phyloP scores from a whole-genome alignment of 2,113 vertebrate species.

The Plecotus auritus region DNA sequence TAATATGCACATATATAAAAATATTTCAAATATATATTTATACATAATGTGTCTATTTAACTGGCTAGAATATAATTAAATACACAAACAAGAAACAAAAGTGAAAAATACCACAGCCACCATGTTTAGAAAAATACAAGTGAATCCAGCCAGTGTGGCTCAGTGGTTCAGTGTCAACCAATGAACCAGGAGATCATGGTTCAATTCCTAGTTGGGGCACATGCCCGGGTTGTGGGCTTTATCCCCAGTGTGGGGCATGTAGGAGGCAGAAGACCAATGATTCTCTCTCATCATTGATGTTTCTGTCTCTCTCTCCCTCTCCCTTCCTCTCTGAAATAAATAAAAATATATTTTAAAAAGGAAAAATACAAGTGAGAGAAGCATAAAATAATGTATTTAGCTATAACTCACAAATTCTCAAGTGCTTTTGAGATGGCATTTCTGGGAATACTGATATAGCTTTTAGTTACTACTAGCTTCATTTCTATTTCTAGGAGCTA shows the following conservation, averaged over 20 bases:
- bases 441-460: conserved; percentile 22
- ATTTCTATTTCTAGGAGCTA: conserved; percentile 56
- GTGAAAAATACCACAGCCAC: not conserved
- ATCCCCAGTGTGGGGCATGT: no score
- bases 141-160: no score
- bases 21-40: not conserved
- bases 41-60: not conserved
- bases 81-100: not conserved
- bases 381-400: conserved; percentile 27
- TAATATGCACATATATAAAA: not conserved
- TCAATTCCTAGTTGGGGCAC: no score
- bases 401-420: conserved; percentile 35
- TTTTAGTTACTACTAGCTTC: conserved; percentile 48
- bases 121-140: not conserved
- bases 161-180: no score
- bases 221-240: no score
- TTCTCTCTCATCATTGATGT: no score
- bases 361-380: not conserved
- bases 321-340: no score
- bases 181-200: no score
- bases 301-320: no score
- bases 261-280: no score
- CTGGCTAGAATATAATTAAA: conserved; percentile 21
- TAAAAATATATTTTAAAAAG: no score
- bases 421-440: conserved; percentile 28